Conservation (phyloP, 2,888 invertebrate species). For the Drosophila longiperda region DNA sequence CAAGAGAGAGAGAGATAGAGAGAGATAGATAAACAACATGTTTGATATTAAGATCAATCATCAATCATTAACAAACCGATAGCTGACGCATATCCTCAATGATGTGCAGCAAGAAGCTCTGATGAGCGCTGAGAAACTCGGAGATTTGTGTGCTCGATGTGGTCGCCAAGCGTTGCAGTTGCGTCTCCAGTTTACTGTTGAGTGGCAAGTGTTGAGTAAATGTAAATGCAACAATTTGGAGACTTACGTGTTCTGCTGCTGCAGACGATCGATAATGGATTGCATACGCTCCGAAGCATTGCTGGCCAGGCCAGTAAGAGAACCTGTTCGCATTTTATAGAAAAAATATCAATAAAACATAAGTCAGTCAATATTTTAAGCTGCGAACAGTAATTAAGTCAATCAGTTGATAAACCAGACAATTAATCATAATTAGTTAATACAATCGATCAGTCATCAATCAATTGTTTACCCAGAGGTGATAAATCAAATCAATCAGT, state of each 20-base stretch:
- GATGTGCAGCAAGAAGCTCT: slow-evolving; percentile 79
- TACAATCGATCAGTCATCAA: not conserved
- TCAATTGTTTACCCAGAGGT: not conserved
- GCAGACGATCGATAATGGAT: slow-evolving; percentile 80
- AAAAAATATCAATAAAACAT: not conserved
- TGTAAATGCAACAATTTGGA: not conserved
- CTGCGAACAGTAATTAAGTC: not conserved
- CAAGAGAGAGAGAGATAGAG: not conserved
- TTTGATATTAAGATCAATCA: not conserved
- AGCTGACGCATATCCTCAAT: slow-evolving; percentile 83
- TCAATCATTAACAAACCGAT: slow-evolving; percentile 62
- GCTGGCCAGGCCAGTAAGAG: slow-evolving; percentile 73
- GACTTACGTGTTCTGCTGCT: slow-evolving; percentile 81
- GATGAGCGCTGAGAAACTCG: slow-evolving; percentile 81
- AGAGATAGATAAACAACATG: not conserved
- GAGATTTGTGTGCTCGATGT: slow-evolving; percentile 78
- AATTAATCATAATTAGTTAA: not conserved
- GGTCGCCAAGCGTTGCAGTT: slow-evolving; percentile 71
- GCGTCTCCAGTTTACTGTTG: slow-evolving; percentile 79
- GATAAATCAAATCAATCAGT: not conserved
- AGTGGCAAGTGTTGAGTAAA: not conserved
- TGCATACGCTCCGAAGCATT: slow-evolving; percentile 81
- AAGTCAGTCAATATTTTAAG: not conserved
- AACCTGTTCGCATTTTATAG: slow-evolving; percentile 47
- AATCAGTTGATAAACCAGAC: not conserved